phyloP scores from a whole-genome alignment of 2,888 invertebrate species.

The Cephus rjabovi region DNA sequence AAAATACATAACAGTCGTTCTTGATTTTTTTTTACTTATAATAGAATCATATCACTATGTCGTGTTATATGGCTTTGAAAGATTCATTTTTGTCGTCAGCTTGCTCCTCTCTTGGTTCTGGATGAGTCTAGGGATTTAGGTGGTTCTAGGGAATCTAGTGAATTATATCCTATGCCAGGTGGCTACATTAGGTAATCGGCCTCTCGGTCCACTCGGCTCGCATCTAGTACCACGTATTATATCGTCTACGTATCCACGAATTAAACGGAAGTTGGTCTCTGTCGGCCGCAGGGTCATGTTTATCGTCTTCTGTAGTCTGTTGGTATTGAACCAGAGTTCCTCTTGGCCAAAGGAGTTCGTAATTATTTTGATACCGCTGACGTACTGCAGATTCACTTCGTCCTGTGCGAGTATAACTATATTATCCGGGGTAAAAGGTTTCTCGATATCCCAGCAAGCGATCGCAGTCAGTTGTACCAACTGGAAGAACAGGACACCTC shows the following conservation, averaged over 20 bases:
- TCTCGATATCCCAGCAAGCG: slow-evolving; percentile 65
- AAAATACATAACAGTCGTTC: neutral
- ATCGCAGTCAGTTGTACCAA: slow-evolving; percentile 61
- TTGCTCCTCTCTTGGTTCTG: neutral
- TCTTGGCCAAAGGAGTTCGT: slow-evolving; percentile 51
- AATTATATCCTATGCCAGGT: slow-evolving; percentile 52
- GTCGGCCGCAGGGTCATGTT: slow-evolving; percentile 52
- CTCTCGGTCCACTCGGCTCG: slow-evolving; percentile 36
- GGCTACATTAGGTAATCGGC: slow-evolving; percentile 39
- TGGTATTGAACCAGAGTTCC: slow-evolving; percentile 63
- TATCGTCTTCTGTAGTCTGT: slow-evolving; percentile 62
- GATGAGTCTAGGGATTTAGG: no score
- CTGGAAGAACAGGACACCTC: slow-evolving; percentile 64
- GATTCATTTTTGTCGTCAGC: neutral
- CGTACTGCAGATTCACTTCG: slow-evolving; percentile 56
- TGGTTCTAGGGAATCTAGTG: neutral
- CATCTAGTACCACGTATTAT: slow-evolving; percentile 59
- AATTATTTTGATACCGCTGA: slow-evolving; percentile 62
- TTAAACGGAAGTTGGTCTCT: slow-evolving; percentile 59
- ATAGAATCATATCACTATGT: neutral
- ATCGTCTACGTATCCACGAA: slow-evolving; percentile 56
- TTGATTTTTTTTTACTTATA: neutral
- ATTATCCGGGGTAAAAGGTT: slow-evolving; percentile 58
- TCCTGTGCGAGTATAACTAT: slow-evolving; percentile 57
- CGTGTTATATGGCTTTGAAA: neutral